Evolutionary conservation across 2,113 vertebrate species (phyloP).

Genomic region (Aegypius monachus): DNA sequence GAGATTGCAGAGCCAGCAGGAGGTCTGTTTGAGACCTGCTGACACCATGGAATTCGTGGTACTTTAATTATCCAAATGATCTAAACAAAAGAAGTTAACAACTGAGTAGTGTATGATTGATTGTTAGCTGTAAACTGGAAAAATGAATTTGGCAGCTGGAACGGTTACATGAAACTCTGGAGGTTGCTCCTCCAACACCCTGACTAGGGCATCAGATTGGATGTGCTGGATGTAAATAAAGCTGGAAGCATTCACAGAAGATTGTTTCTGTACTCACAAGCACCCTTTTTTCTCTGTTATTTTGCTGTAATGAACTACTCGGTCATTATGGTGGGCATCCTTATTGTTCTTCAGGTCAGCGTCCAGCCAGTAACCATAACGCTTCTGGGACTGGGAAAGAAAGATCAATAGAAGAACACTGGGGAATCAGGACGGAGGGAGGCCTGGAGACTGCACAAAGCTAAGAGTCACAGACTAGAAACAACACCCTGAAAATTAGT

Average conservation of each 20-base stretch:
- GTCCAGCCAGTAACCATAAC: not conserved
- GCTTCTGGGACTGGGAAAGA: not conserved
- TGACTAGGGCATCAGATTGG: not conserved
- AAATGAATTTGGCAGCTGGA: constrained; percentile 36
- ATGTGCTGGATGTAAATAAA: not conserved
- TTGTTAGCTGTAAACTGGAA: constrained; percentile 37
- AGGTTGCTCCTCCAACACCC: not conserved
- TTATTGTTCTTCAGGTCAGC: not conserved
- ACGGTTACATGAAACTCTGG: not conserved
- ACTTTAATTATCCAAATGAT: constrained; percentile 58
- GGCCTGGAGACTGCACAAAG: not conserved
- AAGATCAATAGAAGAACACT: not conserved
- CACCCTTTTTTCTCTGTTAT: not conserved
- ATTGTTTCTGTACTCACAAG: not conserved
- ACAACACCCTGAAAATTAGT: not conserved
- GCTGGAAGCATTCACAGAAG: not conserved
- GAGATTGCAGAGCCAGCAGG: constrained; percentile 32
- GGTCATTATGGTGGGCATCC: not conserved
- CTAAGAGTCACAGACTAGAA: not conserved
- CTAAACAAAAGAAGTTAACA: constrained; percentile 52
- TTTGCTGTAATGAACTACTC: not conserved
- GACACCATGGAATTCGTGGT: constrained; percentile 24
- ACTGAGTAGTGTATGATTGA: not conserved
- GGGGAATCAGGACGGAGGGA: not conserved
- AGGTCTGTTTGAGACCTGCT: constrained; percentile 38